Evolutionary conservation across 2,888 invertebrate genomes (phyloP), one percentile per base, ranked within the genome.

Genomic region (Drosophila affinis): DNA sequence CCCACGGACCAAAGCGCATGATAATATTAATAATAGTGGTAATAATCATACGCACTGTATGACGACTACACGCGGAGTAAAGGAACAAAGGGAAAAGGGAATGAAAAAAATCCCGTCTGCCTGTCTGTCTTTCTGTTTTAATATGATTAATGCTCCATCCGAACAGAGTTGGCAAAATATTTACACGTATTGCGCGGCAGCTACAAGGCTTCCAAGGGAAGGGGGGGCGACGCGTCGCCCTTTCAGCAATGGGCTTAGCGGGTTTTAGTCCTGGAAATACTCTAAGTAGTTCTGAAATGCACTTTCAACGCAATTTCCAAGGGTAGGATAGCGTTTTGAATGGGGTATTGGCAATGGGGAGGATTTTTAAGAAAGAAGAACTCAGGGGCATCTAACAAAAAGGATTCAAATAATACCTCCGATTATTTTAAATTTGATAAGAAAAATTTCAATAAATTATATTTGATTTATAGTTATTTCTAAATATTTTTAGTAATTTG

Each of bases 11-110:
- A 56, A 56, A 51, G 81, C 84, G 74, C 85, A 87, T 87, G 85
- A 85, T 84, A 87, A 85, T 85, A 85, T 80, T 82, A 84, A 85
- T 85, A 87, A 85, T 85, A 87, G 82, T 80, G 84, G 87, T 84
- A 85, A 85, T 85, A 85, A 85, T 85, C 87, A 85, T 87, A 85
- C 87, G 84, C 78, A 87, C 81, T 80, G 76, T 87, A 72, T 80
- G 85, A 78, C 76, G 68, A 67, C 75, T 76, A 73, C 72, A 75
- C 14, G 14, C 51, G 7, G 48, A 21, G 48, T 14, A 34, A 34
- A 17, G 65, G 65, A 63, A 58, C 62, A 59, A 58, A 59, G 46
- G 45, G 34, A 46, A 44, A 39, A 29, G 29, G 32, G 14, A 39
- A 7, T n/a, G 14, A 39, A 39, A 39, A 39, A 63, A 71, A 55